A percentile compares a stretch with the other conserved stretches of the same genome.
Conservation (phyloP, 2,113 vertebrate genomes). For the human region DNA sequence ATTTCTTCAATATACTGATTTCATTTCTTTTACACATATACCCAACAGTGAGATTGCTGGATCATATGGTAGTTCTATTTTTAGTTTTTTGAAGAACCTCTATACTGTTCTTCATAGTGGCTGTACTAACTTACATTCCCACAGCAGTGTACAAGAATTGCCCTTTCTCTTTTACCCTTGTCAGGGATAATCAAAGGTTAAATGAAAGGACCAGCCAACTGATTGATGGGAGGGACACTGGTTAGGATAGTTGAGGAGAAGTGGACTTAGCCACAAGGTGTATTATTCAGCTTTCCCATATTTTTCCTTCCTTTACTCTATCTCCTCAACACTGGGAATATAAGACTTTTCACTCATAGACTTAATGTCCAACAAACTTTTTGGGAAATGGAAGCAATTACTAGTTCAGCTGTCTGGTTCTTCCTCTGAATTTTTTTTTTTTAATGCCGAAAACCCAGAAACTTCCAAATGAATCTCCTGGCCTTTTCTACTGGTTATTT, state of each 20-base stretch:
- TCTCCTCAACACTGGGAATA: not conserved
- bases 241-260: not conserved
- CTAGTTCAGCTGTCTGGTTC: not conserved
- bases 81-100: not conserved
- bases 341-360: slow-evolving; percentile 4
- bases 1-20: not conserved
- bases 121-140: not conserved
- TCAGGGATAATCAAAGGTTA: slow-evolving; percentile 35
- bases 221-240: not conserved
- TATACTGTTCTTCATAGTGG: not conserved
- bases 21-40: not conserved
- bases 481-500: slow-evolving; percentile 45
- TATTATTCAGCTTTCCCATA: slow-evolving; percentile 25
- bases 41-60: not conserved
- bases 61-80: not conserved
- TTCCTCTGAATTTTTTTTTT: not conserved
- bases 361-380: not conserved
- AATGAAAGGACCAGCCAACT: not conserved
- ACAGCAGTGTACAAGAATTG: not conserved
- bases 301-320: slow-evolving; percentile 13
- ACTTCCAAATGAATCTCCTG: slow-evolving; percentile 14
- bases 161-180: slow-evolving; percentile 4
- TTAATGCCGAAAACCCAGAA: not conserved
- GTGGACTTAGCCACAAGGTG: not conserved
- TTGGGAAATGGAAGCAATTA: not conserved